Conservation (phyloP, 2,797 vertebrate genomes). For the Tiaroga cobitis region DNA sequence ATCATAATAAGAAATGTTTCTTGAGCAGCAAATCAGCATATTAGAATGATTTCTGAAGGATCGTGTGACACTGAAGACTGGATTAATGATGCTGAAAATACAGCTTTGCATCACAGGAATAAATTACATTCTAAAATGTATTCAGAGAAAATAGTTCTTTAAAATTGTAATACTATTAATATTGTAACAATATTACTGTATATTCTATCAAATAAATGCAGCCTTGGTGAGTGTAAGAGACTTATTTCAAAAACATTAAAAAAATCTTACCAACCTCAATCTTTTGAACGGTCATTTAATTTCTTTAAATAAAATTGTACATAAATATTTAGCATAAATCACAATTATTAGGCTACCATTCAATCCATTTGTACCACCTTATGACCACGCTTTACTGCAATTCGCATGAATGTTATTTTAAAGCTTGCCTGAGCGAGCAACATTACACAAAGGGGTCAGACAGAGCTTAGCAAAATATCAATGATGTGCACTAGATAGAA, state of each 20-base stretch:
- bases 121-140: no score
- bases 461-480: slow-evolving; percentile 15
- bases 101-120: no score
- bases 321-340: not conserved
- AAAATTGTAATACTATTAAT: no score
- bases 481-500: not conserved
- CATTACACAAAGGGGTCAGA: not conserved
- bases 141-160: not conserved
- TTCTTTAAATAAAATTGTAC: not conserved
- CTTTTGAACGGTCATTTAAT: not conserved
- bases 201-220: not conserved
- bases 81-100: not conserved
- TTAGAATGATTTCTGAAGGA: not conserved
- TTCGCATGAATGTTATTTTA: not conserved
- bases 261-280: not conserved
- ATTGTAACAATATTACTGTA: not conserved
- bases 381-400: not conserved
- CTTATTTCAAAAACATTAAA: not conserved
- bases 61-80: not conserved
- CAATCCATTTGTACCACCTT: not conserved
- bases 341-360: not conserved
- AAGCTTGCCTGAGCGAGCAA: not conserved
- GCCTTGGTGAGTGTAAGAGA: not conserved
- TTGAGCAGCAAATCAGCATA: not conserved
- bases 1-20: not conserved